These are phyloP conservation scores for Lucilia cuprina DNA, from an alignment of 1,140 invertebrate species.

Conservation along the genomic window DNA sequence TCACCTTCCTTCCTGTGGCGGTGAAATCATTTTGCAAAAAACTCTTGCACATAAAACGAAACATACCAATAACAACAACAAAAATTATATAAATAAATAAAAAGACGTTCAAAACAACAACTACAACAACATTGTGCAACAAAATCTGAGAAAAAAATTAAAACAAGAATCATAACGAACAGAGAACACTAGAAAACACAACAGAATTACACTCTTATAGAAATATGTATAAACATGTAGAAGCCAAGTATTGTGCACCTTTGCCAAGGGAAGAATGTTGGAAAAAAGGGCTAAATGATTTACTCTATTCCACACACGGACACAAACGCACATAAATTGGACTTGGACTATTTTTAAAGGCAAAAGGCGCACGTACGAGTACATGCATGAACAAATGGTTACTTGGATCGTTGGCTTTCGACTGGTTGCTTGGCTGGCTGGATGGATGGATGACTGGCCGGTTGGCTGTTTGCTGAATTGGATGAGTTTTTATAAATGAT, in stretches of 20 bases:
- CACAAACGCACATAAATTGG: background rate
- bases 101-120: background rate
- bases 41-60: too few relatives aligned
- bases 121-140: background rate
- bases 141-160: background rate
- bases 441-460: background rate
- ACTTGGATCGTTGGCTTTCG: background rate
- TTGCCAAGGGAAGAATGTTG: background rate
- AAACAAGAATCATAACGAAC: too few relatives aligned
- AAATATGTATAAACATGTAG: background rate
- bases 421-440: background rate
- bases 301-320: background rate
- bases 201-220: background rate
- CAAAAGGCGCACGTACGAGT: slow-evolving; percentile 32
- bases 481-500: background rate
- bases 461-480: slow-evolving; percentile 19
- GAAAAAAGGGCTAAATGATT: slow-evolving; percentile 27
- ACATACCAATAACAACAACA: background rate
- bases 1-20: slow-evolving; percentile 35
- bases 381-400: background rate
- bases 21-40: slow-evolving; percentile 13
- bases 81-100: background rate
- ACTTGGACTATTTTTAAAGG: slow-evolving; percentile 1
- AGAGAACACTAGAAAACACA: background rate
- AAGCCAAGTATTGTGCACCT: background rate